These are phyloP conservation scores for Nomada fabriciana DNA, from an alignment of 2,888 invertebrate species.

Conservation along the genomic window DNA sequence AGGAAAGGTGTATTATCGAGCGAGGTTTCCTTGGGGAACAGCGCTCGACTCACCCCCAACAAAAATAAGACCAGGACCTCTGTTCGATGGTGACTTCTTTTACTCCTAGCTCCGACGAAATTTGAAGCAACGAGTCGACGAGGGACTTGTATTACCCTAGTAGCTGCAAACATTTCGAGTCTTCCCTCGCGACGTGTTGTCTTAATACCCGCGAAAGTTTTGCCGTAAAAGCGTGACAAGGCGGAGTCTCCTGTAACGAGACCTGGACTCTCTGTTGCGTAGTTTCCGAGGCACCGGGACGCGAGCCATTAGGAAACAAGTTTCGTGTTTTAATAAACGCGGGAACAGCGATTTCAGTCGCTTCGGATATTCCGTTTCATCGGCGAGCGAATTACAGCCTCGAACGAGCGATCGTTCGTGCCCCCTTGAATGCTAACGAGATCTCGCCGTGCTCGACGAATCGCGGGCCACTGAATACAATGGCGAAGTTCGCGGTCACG, in stretches of 20 bases:
- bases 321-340: constrained; percentile 36
- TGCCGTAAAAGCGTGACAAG: constrained; percentile 63
- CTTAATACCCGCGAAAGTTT: constrained; percentile 77
- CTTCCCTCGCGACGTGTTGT: constrained; percentile 67
- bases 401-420: constrained; percentile 11
- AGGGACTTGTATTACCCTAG: constrained; percentile 66
- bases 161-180: constrained; percentile 58
- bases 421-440: constrained; percentile 54
- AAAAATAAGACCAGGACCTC: too few species aligned
- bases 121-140: constrained; percentile 52
- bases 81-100: constrained; percentile 23
- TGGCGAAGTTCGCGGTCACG: constrained; percentile 41
- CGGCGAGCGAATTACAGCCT: constrained; percentile 34
- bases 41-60: neutral
- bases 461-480: constrained; percentile 43
- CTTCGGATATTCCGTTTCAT: constrained; percentile 33
- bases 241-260: constrained; percentile 52
- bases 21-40: neutral
- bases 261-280: neutral
- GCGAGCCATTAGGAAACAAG: constrained; percentile 40
- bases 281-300: constrained; percentile 24
- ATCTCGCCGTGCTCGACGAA: constrained; percentile 44
- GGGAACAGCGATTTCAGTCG: neutral
- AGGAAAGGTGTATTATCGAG: neutral
- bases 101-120: constrained; percentile 44